A percentile compares a stretch with the other conserved stretches of the same genome.
phyloP scores from a whole-genome alignment of 2,113 vertebrate species.

The Rynchops niger region DNA sequence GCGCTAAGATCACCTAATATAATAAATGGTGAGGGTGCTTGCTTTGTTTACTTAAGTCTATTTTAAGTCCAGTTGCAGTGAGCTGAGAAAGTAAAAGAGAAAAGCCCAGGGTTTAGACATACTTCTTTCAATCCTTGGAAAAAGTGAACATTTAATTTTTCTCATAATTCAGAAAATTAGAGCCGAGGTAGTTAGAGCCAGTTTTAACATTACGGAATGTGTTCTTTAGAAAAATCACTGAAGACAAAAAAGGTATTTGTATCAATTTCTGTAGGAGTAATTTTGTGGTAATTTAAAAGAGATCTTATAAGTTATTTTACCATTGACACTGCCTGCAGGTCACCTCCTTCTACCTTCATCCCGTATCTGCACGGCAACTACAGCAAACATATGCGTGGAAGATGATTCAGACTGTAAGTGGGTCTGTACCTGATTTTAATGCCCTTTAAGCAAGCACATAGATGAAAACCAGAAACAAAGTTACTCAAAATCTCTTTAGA shows the following conservation, averaged over 20 bases:
- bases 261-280: not conserved
- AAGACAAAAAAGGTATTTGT: not conserved
- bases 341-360: not conserved
- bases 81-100: not conserved
- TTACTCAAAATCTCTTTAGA: not conserved
- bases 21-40: not conserved
- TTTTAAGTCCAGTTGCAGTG: not conserved
- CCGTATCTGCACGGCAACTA: not conserved
- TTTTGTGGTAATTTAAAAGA: not conserved
- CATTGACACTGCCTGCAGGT: not conserved
- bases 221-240: not conserved
- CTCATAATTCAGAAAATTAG: not conserved
- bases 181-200: not conserved
- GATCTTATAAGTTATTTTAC: not conserved
- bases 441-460: not conserved
- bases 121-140: not conserved
- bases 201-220: not conserved
- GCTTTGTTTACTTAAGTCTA: not conserved
- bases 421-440: not conserved
- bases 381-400: not conserved
- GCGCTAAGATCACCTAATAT: not conserved
- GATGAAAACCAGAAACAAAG: not conserved
- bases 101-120: not conserved
- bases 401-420: not conserved
- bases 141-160: not conserved